These are phyloP conservation scores for Sylvietta virens DNA, from an alignment of 2,113 vertebrate species.

Conservation along the genomic window DNA sequence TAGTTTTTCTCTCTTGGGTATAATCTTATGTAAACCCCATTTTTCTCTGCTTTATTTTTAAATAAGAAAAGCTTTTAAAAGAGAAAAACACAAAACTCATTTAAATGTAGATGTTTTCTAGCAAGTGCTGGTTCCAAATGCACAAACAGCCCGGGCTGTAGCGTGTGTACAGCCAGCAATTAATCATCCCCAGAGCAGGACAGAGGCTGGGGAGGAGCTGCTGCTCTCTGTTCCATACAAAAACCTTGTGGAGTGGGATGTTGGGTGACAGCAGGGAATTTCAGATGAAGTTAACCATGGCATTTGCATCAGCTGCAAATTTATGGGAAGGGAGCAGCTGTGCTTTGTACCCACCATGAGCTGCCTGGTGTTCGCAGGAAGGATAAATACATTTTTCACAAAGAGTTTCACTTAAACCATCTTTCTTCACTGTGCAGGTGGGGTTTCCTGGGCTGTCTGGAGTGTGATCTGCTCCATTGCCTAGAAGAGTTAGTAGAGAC, in stretches of 20 bases:
- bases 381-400: background rate
- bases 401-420: background rate
- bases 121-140: background rate
- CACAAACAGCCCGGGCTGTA: background rate
- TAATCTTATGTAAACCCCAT: background rate
- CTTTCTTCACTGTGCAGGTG: background rate
- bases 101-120: background rate
- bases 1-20: background rate
- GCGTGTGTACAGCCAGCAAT: background rate
- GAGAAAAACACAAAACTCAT: background rate
- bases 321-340: background rate
- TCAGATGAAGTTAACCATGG: background rate
- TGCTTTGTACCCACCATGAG: fast-evolving
- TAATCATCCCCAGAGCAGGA: background rate
- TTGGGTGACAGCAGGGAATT: background rate
- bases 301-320: background rate
- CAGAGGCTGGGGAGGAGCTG: background rate
- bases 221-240: background rate
- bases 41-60: background rate
- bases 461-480: background rate
- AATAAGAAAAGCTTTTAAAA: background rate
- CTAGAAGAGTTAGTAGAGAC: background rate
- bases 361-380: background rate
- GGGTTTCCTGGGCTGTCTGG: background rate
- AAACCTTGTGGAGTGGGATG: fast-evolving